These are phyloP conservation scores for Melieria omissa DNA, from an alignment of 2,888 invertebrate species.

Conservation along the genomic window DNA sequence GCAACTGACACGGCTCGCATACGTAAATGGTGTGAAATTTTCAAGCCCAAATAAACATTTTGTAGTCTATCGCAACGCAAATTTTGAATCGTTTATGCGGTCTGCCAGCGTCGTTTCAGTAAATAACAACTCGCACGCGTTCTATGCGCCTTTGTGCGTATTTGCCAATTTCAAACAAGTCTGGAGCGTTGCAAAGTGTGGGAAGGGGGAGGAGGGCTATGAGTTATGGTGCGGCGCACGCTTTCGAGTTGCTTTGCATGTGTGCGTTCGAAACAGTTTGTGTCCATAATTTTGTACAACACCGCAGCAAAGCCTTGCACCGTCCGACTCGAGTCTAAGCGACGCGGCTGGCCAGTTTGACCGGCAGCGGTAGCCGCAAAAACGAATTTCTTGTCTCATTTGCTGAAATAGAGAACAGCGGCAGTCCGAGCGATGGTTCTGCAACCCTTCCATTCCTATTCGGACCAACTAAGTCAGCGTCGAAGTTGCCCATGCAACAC, in stretches of 20 bases:
- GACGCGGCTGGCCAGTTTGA: no score
- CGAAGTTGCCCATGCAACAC: no score
- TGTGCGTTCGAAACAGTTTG: background rate
- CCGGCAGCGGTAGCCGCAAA: conserved; percentile 22
- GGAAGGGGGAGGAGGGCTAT: background rate
- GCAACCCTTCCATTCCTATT: no score
- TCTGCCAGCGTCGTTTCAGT: background rate
- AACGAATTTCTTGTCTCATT: conserved; percentile 23
- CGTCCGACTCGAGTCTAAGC: no score
- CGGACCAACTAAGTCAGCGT: no score
- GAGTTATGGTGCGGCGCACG: background rate
- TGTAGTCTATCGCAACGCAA: background rate
- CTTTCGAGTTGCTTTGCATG: background rate
- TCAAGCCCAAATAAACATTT: conserved; percentile 13
- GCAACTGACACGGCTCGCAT: background rate
- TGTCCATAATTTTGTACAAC: conserved; percentile 33
- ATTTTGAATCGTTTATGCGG: conserved; percentile 6
- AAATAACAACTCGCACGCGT: background rate
- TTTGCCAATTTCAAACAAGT: conserved; percentile 6
- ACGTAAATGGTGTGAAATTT: conserved; percentile 11
- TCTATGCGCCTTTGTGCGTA: background rate
- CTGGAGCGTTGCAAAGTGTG: background rate
- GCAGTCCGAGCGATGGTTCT: no score
- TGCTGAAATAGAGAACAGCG: no score
- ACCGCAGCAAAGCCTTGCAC: conserved; percentile 11